These are phyloP conservation scores for Amphiprion percula DNA, from an alignment of 2,113 vertebrate genomes.

Conservation along the genomic window DNA sequence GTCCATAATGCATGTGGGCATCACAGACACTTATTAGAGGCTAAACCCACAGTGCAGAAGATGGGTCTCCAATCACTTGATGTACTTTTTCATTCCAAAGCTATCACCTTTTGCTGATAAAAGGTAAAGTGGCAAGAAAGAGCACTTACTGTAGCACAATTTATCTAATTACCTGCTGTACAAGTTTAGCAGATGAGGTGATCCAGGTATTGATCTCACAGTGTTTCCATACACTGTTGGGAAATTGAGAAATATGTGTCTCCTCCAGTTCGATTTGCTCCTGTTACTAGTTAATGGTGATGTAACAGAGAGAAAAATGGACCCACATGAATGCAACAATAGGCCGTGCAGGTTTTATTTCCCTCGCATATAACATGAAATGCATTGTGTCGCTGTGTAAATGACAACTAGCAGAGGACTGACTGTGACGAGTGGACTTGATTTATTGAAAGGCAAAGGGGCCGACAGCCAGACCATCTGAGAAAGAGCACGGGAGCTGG, in stretches of 20 bases:
- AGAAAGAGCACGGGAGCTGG: constrained; percentile 35
- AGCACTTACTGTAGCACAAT: constrained; percentile 41
- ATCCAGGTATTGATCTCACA: constrained; percentile 27
- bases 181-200: constrained; percentile 12
- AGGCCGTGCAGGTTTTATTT: constrained; percentile 15
- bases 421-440: constrained; percentile 8
- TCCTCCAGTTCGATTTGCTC: background rate
- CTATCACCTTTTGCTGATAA: constrained; percentile 51
- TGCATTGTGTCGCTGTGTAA: constrained; percentile 8
- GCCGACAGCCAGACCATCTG: constrained; percentile 27
- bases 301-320: constrained; percentile 1
- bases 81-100: constrained; percentile 24
- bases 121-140: constrained; percentile 25
- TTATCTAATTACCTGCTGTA: constrained; percentile 49
- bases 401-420: background rate
- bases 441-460: constrained; percentile 45
- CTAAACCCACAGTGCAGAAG: constrained; percentile 9
- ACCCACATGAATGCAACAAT: constrained; percentile 6
- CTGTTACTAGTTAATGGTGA: background rate
- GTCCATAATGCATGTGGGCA: constrained; percentile 29
- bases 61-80: constrained; percentile 14
- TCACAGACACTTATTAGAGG: background rate
- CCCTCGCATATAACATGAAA: constrained; percentile 10
- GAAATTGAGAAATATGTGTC: constrained; percentile 34
- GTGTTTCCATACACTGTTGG: constrained; percentile 37